These are phyloP conservation scores for Otus sunia DNA, from an alignment of 2,113 vertebrate genomes.

Conservation along the genomic window DNA sequence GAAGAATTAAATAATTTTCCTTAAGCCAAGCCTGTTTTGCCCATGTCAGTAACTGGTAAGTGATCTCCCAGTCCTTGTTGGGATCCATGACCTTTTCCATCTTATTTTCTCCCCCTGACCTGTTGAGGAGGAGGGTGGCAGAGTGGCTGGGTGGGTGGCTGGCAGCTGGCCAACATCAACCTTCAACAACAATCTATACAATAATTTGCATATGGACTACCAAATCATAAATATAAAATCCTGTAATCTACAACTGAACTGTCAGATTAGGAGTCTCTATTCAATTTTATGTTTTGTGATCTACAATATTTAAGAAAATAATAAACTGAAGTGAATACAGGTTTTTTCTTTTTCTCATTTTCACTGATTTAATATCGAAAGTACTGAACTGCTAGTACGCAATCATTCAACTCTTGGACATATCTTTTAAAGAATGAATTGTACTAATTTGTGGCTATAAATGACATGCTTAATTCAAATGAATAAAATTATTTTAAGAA, in stretches of 20 bases:
- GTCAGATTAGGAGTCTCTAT: neutral
- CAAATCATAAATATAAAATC: neutral
- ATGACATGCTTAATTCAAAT: neutral
- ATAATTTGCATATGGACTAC: neutral
- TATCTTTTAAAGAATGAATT: neutral
- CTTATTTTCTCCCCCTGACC: neutral
- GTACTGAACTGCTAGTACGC: neutral
- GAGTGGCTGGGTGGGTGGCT: neutral
- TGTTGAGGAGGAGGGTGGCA: neutral
- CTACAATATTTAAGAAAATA: neutral
- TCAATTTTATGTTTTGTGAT: neutral
- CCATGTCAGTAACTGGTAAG: neutral
- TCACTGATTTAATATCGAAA: neutral
- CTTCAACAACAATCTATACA: neutral
- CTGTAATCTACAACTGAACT: neutral
- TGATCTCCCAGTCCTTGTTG: neutral
- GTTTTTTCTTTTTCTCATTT: neutral
- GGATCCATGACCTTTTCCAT: neutral
- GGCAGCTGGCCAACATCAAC: neutral
- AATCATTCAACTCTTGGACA: neutral
- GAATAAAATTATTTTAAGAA: neutral
- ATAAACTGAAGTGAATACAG: neutral
- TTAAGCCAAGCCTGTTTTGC: neutral
- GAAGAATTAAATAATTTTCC: neutral
- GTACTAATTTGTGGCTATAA: neutral